Evolutionary conservation across 2,797 vertebrate genomes (phyloP).

Genomic region (Chelonia mydas): DNA sequence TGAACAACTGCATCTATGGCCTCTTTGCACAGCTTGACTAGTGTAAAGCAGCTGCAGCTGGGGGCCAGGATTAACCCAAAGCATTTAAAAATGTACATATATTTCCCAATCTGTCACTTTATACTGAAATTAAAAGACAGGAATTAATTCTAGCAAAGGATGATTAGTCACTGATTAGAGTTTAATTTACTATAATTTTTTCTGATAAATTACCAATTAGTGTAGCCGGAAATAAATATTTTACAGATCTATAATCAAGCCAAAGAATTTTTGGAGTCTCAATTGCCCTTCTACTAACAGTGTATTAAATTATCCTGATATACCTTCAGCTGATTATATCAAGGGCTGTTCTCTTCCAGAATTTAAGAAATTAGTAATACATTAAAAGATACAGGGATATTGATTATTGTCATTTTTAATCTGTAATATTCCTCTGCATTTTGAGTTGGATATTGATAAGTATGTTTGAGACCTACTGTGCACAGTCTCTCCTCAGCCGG

Average conservation of each 20-base stretch:
- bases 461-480: neutral
- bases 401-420: constrained; percentile 52
- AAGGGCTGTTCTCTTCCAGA: constrained; percentile 47
- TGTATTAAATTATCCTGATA: constrained; percentile 62
- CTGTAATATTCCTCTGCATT: constrained; percentile 24
- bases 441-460: constrained; percentile 2
- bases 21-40: neutral
- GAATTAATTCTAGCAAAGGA: constrained; percentile 37
- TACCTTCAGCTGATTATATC: constrained; percentile 64
- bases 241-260: constrained; percentile 67
- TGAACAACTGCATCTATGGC: neutral
- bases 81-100: neutral
- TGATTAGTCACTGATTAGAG: constrained; percentile 41
- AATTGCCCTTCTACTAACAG: constrained; percentile 32
- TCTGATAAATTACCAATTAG: constrained; percentile 66
- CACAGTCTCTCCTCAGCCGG: neutral
- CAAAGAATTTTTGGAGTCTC: constrained; percentile 44
- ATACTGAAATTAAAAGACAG: neutral
- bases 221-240: constrained; percentile 64
- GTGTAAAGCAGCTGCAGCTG: neutral
- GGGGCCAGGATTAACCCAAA: neutral
- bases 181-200: constrained; percentile 57
- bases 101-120: neutral
- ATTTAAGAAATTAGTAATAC: constrained; percentile 57
- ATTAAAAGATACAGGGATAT: constrained; percentile 60